These are phyloP conservation scores for Myocastor coypus DNA, from an alignment of 2,113 vertebrate species.

Conservation along the genomic window DNA sequence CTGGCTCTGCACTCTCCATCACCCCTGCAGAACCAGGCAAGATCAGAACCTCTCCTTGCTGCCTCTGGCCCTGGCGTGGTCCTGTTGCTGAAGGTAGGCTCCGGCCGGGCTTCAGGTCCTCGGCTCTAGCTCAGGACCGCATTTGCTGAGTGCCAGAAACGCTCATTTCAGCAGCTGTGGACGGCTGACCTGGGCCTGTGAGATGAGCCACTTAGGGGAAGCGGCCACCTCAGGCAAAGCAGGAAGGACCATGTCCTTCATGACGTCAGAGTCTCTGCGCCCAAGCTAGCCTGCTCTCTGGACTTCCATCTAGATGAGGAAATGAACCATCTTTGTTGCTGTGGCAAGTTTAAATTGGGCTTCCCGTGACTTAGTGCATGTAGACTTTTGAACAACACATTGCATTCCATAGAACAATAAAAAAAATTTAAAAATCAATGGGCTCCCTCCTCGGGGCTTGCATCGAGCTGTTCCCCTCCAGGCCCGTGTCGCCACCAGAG, in stretches of 20 bases:
- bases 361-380: neutral
- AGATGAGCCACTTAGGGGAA: neutral
- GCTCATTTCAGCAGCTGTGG: neutral
- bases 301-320: neutral
- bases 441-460: neutral
- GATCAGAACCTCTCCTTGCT: neutral
- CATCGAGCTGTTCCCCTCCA: neutral
- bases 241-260: neutral
- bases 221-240: neutral
- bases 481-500: neutral
- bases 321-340: neutral
- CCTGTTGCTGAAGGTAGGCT: neutral
- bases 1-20: neutral
- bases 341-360: slow-evolving; percentile 11
- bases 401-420: slow-evolving; percentile 33
- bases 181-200: neutral
- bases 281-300: neutral
- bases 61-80: neutral
- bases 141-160: neutral
- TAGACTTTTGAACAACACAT: neutral
- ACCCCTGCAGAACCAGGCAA: accelerated
- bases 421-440: neutral
- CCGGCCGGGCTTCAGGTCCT: neutral
- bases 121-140: neutral
- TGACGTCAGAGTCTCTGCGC: neutral